These are phyloP conservation scores for Eubucco bourcierii DNA, from an alignment of 2,113 vertebrate genomes.

Conservation along the genomic window DNA sequence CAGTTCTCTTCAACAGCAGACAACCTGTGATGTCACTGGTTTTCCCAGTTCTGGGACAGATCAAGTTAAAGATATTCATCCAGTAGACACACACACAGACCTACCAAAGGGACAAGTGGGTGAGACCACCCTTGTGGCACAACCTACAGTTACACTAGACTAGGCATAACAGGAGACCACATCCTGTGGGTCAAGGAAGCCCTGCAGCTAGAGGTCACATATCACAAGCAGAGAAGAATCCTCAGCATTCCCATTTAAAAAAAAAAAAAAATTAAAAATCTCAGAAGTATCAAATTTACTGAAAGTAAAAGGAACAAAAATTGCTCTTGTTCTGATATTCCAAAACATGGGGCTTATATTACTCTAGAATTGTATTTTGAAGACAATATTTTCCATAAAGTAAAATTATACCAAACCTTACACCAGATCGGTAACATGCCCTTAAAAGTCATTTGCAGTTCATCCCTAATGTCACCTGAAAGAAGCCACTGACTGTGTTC, in stretches of 20 bases:
- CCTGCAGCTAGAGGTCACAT: background rate
- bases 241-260: background rate
- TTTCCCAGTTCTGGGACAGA: background rate
- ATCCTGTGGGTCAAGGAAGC: background rate
- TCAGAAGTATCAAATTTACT: background rate
- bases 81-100: background rate
- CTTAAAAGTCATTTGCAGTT: background rate
- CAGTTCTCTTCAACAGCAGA: background rate
- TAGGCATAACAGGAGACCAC: background rate
- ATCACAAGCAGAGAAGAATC: background rate
- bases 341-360: background rate
- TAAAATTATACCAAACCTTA: background rate
- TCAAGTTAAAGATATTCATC: background rate
- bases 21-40: background rate
- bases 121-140: background rate
- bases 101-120: background rate
- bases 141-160: background rate
- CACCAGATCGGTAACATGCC: background rate
- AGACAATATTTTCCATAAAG: background rate
- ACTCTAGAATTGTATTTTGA: background rate
- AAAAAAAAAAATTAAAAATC: background rate
- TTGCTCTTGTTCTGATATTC: background rate
- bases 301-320: background rate
- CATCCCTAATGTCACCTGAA: background rate
- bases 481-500: background rate